These are phyloP conservation scores for Cheilosia vulpina DNA, from an alignment of 2,888 invertebrate genomes.

Conservation along the genomic window DNA sequence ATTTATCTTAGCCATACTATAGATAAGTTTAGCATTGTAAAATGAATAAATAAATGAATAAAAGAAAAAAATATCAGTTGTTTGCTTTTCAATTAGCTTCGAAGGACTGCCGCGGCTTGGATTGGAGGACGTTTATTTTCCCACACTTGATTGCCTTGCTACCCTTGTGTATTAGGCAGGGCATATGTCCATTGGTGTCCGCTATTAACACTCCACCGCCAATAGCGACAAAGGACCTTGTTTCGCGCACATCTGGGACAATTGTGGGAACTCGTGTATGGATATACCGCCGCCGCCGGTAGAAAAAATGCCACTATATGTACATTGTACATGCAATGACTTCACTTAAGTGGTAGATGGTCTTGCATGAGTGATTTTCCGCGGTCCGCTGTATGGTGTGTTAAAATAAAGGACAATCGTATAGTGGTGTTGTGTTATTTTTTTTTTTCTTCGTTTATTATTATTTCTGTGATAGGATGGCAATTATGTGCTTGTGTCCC, in stretches of 20 bases:
- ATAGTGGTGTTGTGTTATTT: constrained; percentile 1
- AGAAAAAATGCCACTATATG: constrained; percentile 37
- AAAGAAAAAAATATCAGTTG: neutral
- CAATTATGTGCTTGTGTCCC: constrained; percentile 18
- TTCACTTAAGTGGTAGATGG: constrained; percentile 48
- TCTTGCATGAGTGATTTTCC: constrained; percentile 51
- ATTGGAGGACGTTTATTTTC: constrained; percentile 2
- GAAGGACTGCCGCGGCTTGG: neutral
- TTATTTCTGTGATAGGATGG: constrained; percentile 2
- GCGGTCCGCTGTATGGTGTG: neutral
- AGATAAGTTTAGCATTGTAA: constrained; percentile 40
- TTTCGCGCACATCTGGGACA: neutral
- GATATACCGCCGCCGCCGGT: neutral
- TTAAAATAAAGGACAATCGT: constrained; percentile 1
- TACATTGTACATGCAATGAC: constrained; percentile 38
- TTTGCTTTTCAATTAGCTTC: neutral
- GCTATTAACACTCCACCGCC: constrained; percentile 8
- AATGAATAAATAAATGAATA: constrained; percentile 23
- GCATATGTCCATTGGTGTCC: constrained; percentile 26
- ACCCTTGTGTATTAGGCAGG: neutral
- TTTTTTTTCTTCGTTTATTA: neutral
- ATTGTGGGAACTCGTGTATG: constrained; percentile 11
- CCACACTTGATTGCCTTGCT: constrained; percentile 11
- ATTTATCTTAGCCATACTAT: constrained; percentile 64
- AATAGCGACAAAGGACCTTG: constrained; percentile 21